Base-by-base conservation (phyloP, 2,888 invertebrate genomes). In the Folsomia manolachei region DNA sequence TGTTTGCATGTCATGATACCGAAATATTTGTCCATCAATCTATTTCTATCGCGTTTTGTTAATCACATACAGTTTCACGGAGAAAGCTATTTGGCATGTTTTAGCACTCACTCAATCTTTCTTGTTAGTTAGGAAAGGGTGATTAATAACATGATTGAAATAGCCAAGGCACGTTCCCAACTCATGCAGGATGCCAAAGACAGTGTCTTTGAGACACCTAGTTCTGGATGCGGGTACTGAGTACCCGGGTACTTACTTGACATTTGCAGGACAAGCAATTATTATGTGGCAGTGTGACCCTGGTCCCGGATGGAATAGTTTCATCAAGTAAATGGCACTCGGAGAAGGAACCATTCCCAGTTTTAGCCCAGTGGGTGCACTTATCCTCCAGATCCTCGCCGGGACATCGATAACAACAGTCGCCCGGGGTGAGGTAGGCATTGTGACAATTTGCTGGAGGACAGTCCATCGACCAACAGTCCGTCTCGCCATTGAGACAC, bases 401-500 rank as follows among this genome's bases (percentile, higher is more conserved):
- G 82, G 89, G 87, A 84, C 90, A 90, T 71, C 89, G 87, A 51
- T 88, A 88, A 84, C 90, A 91, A 84, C 90, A 93, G 85, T 89
- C 90, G 2, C 89, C 90, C 21, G 56, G 56, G 11, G 7, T 7
- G 11, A 56, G n/a, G 56, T 56, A 56, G 1, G 89, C 88, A 80
- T 88, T 87, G 74, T 86, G 85, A 83, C 91, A 91, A 69, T 87
- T 85, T 70, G 89, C 84, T 65, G 88, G 88, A 81, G 92, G 93
- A 84, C 94, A 94, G 83, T 91, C 90, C 84, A 93, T 87, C 82
- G 91, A 90, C 92, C 92, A 93, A 84, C 94, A 94, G 87, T 94
- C 94, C 81, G 92, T 89, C 85, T 94, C 92, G 67, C 94, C 94
- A 82, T 91, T 92, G 84, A 93, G 87, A 85, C 95, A 95, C 87